A percentile compares a stretch with the other conserved stretches of the same genome.
phyloP scores from a whole-genome alignment of 30 jellyfish, hydroid and myxozoan species.

The Catostylus mosaicus region DNA sequence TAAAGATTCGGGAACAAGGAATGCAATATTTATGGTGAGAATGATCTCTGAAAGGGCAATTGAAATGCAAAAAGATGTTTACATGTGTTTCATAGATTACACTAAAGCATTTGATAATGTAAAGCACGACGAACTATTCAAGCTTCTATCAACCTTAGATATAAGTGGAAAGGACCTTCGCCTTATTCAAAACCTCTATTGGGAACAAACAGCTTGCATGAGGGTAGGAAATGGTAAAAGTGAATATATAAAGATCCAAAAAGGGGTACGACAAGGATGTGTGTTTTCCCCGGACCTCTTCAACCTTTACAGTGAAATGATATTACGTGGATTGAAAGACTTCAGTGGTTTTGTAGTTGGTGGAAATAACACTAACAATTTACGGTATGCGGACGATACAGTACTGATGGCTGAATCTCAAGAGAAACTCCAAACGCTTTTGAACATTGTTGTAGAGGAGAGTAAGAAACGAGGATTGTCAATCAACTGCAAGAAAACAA shows the following conservation, averaged over 20 bases:
- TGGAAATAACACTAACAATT: neutral
- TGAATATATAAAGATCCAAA: neutral
- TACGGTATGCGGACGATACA: conserved; percentile 10
- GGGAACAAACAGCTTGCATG: conserved; percentile 22
- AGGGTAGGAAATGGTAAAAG: conserved; percentile 4
- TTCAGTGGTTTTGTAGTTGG: neutral
- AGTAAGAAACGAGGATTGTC: neutral
- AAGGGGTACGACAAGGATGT: conserved; percentile 28
- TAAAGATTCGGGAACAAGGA: conserved; percentile 24
- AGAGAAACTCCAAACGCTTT: neutral
- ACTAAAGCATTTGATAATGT: conserved; percentile 15
- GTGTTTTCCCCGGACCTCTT: neutral
- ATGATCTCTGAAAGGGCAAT: neutral
- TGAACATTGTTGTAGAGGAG: neutral
- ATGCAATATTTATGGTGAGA: conserved; percentile 13
- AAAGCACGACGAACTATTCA: conserved; percentile 21
- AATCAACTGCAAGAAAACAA: neutral
- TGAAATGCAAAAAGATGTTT: neutral
- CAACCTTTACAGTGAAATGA: neutral
- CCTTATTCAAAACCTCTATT: conserved; percentile 13
- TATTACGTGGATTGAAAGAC: neutral
- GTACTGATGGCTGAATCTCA: neutral
- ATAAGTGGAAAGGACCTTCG: conserved; percentile 10
- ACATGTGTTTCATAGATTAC: neutral
- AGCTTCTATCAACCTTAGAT: neutral